phyloP scores from a whole-genome alignment of 2,113 vertebrate species.

The Callorhinus ursinus region DNA sequence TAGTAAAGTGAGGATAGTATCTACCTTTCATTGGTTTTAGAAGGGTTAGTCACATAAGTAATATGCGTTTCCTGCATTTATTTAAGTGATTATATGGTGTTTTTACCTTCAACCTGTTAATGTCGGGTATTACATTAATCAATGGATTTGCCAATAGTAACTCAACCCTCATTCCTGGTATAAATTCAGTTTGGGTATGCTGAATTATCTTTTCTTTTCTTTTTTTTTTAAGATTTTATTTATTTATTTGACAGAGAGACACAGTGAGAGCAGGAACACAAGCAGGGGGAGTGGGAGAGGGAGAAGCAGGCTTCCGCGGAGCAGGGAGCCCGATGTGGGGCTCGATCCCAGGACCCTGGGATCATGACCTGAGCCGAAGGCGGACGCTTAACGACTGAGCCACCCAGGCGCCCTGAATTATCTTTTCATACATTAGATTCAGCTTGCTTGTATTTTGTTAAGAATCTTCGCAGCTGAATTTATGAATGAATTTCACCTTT shows the following conservation, averaged over 20 bases:
- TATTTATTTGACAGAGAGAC: too few species aligned
- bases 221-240: too few species aligned
- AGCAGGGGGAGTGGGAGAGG: too few species aligned
- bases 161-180: not conserved
- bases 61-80: not conserved
- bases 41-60: not conserved
- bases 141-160: not conserved
- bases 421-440: not conserved
- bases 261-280: too few species aligned
- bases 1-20: conserved; percentile 9
- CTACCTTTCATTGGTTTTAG: not conserved
- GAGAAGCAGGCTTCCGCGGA: too few species aligned
- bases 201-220: not conserved
- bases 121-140: not conserved
- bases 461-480: not conserved
- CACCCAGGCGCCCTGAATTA: not conserved
- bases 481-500: not conserved
- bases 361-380: too few species aligned
- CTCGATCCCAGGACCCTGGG: too few species aligned
- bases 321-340: too few species aligned
- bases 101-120: not conserved
- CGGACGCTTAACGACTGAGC: too few species aligned
- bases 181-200: not conserved
- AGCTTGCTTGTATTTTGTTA: not conserved
- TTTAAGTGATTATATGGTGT: not conserved